phyloP scores from a whole-genome alignment of 1,140 invertebrate species.

The Alviniconcha marisindica region DNA sequence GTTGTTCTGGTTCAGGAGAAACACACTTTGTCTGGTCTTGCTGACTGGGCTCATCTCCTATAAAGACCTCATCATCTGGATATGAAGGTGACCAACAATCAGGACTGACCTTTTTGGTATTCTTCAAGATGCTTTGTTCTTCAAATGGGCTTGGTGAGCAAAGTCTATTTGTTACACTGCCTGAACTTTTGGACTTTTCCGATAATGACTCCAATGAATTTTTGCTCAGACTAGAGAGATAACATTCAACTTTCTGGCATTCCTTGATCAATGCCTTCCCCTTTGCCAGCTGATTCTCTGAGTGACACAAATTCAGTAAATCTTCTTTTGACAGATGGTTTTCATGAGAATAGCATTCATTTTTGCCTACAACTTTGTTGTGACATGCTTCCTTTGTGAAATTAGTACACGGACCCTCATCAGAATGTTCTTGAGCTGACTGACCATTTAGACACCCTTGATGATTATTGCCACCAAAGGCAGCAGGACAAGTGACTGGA shows the following conservation, averaged over 20 bases:
- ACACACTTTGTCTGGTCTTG: too few species aligned
- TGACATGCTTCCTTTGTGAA: background rate
- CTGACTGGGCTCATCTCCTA: background rate
- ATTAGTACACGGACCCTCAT: background rate
- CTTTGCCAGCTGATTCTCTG: background rate
- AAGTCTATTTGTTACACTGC: background rate
- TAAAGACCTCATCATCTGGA: conserved; percentile 3
- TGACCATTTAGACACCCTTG: background rate
- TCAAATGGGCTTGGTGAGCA: background rate
- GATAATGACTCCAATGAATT: background rate
- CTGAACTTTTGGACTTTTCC: background rate
- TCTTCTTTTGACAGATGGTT: too few species aligned
- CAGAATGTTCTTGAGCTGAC: background rate
- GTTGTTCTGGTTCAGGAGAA: too few species aligned
- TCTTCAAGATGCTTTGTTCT: background rate
- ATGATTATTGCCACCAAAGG: background rate
- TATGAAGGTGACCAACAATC: background rate
- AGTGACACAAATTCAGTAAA: background rate
- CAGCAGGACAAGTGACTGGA: too few species aligned
- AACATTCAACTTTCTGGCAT: conserved; percentile 16
- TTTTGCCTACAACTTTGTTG: background rate
- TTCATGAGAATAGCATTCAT: background rate
- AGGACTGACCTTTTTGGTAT: background rate
- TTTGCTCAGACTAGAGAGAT: conserved; percentile 6
- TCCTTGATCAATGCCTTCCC: conserved; percentile 17